Conservation (phyloP, 2,888 invertebrate species). For the Crematogaster levior region DNA sequence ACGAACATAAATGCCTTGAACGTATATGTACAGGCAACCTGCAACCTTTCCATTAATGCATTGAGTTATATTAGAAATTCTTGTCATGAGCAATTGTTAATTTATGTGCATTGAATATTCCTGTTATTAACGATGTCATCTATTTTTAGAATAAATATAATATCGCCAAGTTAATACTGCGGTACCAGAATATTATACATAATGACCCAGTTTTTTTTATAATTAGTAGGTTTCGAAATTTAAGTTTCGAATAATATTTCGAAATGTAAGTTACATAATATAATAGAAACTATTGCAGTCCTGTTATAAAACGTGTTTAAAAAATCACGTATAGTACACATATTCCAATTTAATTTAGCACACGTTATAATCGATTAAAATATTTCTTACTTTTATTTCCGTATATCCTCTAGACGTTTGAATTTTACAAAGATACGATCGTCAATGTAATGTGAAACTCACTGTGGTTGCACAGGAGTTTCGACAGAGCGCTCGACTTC, state of each 20-base stretch:
- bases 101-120: not conserved
- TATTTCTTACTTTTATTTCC: constrained; percentile 8
- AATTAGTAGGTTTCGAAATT: not conserved
- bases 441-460: not conserved
- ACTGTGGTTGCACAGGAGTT: not conserved
- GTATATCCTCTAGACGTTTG: not conserved
- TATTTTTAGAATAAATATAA: constrained; percentile 26
- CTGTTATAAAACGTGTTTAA: not conserved
- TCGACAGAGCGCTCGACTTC: constrained; percentile 31
- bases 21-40: not conserved
- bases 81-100: not conserved
- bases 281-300: not conserved
- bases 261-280: not conserved
- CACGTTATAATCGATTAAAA: not conserved
- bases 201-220: not conserved
- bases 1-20: not conserved
- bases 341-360: not conserved
- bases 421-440: not conserved
- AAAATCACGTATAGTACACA: not conserved
- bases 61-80: not conserved
- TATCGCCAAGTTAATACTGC: not conserved
- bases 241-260: not conserved
- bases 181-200: not conserved
- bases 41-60: constrained; percentile 1
- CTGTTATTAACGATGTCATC: not conserved